Conservation (phyloP, 30 jellyfish, hydroid and myxozoan species). For the Sanderia malayensis region DNA sequence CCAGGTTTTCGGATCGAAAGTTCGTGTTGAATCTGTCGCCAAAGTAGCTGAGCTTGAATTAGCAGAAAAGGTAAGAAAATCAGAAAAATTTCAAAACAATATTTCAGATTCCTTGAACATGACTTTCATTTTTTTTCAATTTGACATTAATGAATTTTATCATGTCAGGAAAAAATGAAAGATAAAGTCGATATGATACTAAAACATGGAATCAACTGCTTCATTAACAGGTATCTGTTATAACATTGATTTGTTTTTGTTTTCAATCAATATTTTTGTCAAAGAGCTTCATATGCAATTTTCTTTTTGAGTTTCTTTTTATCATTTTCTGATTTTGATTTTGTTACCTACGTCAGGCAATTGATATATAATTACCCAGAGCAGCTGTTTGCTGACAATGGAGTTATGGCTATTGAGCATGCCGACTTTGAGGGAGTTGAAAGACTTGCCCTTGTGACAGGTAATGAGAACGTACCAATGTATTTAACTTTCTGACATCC, state of each 20-base stretch:
- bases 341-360: no score
- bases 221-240: slow-evolving; percentile 79
- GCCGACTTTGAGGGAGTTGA: slow-evolving; percentile 99
- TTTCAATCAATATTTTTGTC: no score
- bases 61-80: slow-evolving; percentile 73
- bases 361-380: slow-evolving; percentile 95
- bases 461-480: slow-evolving; percentile 1
- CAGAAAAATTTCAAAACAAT: background rate
- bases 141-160: background rate
- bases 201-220: slow-evolving; percentile 84
- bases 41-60: slow-evolving; percentile 94
- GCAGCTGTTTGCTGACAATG: slow-evolving; percentile 95
- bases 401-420: slow-evolving; percentile 97
- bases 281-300: no score
- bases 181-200: slow-evolving; percentile 90
- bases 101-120: background rate
- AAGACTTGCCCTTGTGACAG: slow-evolving; percentile 93
- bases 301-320: no score
- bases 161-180: slow-evolving; percentile 83
- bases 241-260: no score
- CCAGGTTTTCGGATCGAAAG: slow-evolving; percentile 92
- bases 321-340: no score
- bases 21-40: slow-evolving; percentile 93
- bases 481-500: no score
- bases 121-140: background rate